phyloP scores from a whole-genome alignment of 2,113 vertebrate species.

The Emberiza fucata region DNA sequence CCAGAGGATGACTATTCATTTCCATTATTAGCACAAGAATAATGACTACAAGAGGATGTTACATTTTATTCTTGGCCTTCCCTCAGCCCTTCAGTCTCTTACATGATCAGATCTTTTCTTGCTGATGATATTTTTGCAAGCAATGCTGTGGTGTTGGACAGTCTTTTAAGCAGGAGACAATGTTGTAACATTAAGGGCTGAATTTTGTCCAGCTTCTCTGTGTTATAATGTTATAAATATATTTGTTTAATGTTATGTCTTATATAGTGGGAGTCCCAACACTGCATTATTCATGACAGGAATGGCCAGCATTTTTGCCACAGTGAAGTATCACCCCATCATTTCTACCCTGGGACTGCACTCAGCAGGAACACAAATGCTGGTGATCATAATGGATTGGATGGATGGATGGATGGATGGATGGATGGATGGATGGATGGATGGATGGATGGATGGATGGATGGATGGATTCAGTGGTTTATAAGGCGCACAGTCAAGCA shows the following conservation, averaged over 20 bases:
- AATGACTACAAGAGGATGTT: neutral
- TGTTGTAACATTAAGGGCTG: neutral
- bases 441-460: neutral
- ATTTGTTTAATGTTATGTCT: neutral
- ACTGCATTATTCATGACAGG: neutral
- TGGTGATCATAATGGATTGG: neutral
- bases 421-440: neutral
- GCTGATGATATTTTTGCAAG: neutral
- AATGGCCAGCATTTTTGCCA: neutral
- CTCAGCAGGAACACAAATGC: neutral
- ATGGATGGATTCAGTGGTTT: neutral
- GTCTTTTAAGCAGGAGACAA: neutral
- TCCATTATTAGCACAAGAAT: neutral
- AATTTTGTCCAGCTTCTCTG: neutral
- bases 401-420: neutral
- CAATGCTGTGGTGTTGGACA: neutral
- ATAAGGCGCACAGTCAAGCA: rapidly evolving
- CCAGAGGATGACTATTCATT: neutral
- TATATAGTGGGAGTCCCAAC: neutral
- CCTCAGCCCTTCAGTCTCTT: neutral
- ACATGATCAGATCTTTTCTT: neutral
- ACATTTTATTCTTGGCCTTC: neutral
- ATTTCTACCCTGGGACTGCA: neutral
- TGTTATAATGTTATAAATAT: neutral
- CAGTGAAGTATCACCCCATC: neutral